Base-by-base conservation (phyloP, 2,888 invertebrate species). In the Coenonympha arcania region DNA sequence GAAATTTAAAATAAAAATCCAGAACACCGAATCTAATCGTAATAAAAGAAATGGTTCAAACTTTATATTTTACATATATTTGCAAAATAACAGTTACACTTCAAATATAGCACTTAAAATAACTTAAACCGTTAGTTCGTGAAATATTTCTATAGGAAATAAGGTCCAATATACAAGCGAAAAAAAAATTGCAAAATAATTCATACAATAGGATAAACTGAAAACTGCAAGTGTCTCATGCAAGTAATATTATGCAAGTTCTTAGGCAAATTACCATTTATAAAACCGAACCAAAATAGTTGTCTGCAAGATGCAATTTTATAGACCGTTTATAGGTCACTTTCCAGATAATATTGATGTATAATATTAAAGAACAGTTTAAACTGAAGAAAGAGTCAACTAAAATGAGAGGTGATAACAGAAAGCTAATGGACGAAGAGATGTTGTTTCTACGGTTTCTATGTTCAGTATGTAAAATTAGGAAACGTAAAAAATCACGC, bases 161-260 rank as follows among this genome's bases (percentile, higher is more conserved):
- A 79, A 81, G 82, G 80, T 83, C 84, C 83, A 81, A 83, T 76
- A 73, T 79, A 82, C 80, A 80, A 79, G 71, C 56, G 52, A 62
- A 60, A 61, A 64, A 58, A 55, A 72, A 61, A 64, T 57, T 63
- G 61, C 11, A 42, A n/a, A 30, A 13, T 15, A 31, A 30, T 2
- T 2, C 6, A 20, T 3, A 13, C 2, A 61, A 61, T n/a, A n/a
- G n/a, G n/a, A 59, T 60, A 57, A 44, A 45, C 33, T 56, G 52
- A 60, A 58, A 45, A 67, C 59, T 64, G 54, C 58, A 19, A 18
- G 13, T 9, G 24, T 22, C 15, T 19, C 52, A 54, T 54, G 54
- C 54, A 44, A 13, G 16, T 15, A n/a, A n/a, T 31, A 20, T 34
- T 11, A 39, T 4, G 15, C 8, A 24, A 8, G 15, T 6, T 36